These are phyloP conservation scores for Thelaira solivaga DNA, from an alignment of 2,888 invertebrate species.

Conservation along the genomic window DNA sequence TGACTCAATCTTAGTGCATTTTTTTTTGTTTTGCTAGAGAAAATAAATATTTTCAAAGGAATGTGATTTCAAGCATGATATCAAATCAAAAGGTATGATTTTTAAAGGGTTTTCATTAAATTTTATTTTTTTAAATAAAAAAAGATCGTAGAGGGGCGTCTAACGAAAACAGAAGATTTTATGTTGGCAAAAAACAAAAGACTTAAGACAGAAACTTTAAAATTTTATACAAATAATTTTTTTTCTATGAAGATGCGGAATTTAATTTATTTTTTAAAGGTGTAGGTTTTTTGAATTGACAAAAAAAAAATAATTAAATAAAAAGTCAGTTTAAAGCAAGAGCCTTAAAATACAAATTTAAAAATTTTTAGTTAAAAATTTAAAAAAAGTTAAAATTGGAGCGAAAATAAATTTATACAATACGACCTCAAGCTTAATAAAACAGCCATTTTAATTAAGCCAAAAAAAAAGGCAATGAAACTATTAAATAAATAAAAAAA, in stretches of 20 bases:
- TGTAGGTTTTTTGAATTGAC: neutral
- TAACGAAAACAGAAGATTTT: too few species aligned
- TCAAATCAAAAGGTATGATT: neutral
- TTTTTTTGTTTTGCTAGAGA: neutral
- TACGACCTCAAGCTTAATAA: too few species aligned
- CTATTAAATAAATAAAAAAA: too few species aligned
- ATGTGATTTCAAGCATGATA: conserved; percentile 26
- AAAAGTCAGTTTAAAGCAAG: too few species aligned
- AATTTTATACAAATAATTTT: neutral
- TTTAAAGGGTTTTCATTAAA: neutral
- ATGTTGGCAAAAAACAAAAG: neutral
- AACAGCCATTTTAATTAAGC: too few species aligned
- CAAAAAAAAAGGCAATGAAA: too few species aligned
- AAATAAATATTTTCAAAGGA: conserved; percentile 9
- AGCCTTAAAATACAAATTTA: too few species aligned
- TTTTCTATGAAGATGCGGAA: too few species aligned
- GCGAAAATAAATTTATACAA: too few species aligned
- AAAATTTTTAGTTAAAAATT: too few species aligned
- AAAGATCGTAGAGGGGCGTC: neutral
- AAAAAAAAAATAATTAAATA: neutral
- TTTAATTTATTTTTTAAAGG: neutral
- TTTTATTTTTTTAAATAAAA: neutral
- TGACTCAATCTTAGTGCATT: too few species aligned
- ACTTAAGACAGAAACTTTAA: neutral
- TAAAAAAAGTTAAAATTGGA: too few species aligned